Evolutionary conservation across 2,888 invertebrate genomes (phyloP).

Genomic region (Smittia sp.): DNA sequence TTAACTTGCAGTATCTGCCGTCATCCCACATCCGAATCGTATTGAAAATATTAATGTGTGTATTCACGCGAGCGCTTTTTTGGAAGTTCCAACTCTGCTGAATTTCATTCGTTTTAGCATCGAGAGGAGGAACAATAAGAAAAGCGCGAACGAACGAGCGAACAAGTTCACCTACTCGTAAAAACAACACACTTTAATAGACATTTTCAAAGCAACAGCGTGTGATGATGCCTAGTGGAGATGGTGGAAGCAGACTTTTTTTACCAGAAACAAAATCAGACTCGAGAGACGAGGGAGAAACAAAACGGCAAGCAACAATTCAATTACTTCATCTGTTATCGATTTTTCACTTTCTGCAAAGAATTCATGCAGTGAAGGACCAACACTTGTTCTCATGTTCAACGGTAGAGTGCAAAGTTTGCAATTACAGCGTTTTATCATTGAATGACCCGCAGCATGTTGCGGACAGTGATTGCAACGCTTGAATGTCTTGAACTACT

Average conservation of each 20-base stretch:
- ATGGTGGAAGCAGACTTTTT: conserved; percentile 27
- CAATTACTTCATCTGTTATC: conserved; percentile 38
- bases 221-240: not conserved
- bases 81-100: conserved; percentile 39
- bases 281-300: conserved; percentile 5
- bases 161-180: conserved; percentile 41
- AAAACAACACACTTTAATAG: conserved; percentile 7
- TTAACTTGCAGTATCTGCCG: conserved; percentile 23
- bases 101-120: not conserved
- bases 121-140: conserved; percentile 1
- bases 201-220: not conserved
- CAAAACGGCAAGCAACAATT: conserved; percentile 2
- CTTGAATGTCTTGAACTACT: not conserved
- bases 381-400: not conserved
- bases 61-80: conserved; percentile 12
- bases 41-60: not conserved
- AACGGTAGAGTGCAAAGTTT: conserved; percentile 29
- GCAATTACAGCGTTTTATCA: not conserved
- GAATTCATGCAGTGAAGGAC: not conserved
- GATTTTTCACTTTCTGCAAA: conserved; percentile 38
- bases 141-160: conserved; percentile 36
- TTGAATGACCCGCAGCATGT: not conserved
- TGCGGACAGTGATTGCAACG: not conserved
- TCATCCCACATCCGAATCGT: conserved; percentile 1
- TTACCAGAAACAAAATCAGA: not conserved